Conservation (phyloP, 2,797 vertebrate genomes). For the Orientallactaga sibirica region DNA sequence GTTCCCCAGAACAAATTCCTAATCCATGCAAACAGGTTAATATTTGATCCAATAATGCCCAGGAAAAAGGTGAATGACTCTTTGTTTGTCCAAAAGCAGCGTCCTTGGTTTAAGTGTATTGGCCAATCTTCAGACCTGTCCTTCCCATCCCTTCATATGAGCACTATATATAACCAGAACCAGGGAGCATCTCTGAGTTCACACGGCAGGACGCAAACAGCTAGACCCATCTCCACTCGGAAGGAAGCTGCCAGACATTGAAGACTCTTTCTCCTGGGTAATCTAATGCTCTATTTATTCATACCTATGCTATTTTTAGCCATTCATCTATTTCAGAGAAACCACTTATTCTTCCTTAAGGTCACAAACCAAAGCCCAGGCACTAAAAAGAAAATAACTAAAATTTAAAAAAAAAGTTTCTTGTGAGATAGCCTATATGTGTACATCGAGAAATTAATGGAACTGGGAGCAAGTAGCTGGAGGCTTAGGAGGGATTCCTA, state of each 20-base stretch:
- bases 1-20: background rate
- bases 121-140: background rate
- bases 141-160: background rate
- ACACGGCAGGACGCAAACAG: slow-evolving; percentile 25
- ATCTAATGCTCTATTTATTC: slow-evolving; percentile 21
- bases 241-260: slow-evolving; percentile 54
- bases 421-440: background rate
- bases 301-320: slow-evolving; percentile 20
- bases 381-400: slow-evolving; percentile 17
- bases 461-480: background rate
- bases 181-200: background rate
- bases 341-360: background rate
- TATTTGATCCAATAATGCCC: slow-evolving; percentile 50
- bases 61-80: slow-evolving; percentile 67
- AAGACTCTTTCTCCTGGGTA: slow-evolving; percentile 57
- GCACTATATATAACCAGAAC: slow-evolving; percentile 57
- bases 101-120: slow-evolving; percentile 45
- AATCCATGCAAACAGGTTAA: slow-evolving; percentile 24
- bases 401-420: slow-evolving; percentile 52
- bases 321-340: background rate
- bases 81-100: slow-evolving; percentile 6
- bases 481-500: background rate
- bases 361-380: background rate
- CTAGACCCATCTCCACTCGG: background rate
- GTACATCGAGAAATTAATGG: slow-evolving; percentile 10